Evolutionary conservation across 2,888 invertebrate species (phyloP).

Genomic region (Cantharis rustica): DNA sequence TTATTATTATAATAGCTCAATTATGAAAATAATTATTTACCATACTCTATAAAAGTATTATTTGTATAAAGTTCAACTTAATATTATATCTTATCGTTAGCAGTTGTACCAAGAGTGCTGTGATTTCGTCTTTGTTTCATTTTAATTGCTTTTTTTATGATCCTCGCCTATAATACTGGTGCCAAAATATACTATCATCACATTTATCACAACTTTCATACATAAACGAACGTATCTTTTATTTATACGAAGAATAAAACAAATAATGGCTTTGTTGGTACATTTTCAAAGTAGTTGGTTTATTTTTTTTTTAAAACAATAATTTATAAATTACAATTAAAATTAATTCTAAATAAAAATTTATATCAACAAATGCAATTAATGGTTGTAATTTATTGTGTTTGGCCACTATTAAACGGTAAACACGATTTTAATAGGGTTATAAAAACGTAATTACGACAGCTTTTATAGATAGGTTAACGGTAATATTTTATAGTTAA

Average conservation of each 20-base stretch:
- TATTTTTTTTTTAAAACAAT: background rate
- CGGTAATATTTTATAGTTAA: conserved; percentile 26
- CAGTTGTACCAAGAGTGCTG: background rate
- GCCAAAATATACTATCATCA: background rate
- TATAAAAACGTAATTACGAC: conserved; percentile 30
- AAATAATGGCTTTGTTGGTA: background rate
- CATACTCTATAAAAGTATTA: background rate
- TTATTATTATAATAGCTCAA: background rate
- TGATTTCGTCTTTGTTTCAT: background rate
- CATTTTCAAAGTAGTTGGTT: background rate
- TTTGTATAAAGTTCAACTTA: background rate
- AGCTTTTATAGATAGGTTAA: conserved; percentile 25
- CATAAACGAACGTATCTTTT: background rate
- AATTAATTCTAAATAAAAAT: conserved; percentile 15
- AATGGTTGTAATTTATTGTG: conserved; percentile 22
- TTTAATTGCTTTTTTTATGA: background rate
- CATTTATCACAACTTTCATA: background rate
- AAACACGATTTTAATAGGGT: conserved; percentile 28
- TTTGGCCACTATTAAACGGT: conserved; percentile 21
- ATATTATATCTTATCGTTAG: background rate
- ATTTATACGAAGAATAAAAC: background rate
- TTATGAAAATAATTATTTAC: background rate
- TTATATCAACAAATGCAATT: conserved; percentile 14
- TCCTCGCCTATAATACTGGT: background rate
- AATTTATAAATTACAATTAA: background rate